Evolutionary conservation across 53 echinoderm and acorn worm species (phyloP), one percentile per base, ranked within the genome.

Genomic region (Stichopus horrens): DNA sequence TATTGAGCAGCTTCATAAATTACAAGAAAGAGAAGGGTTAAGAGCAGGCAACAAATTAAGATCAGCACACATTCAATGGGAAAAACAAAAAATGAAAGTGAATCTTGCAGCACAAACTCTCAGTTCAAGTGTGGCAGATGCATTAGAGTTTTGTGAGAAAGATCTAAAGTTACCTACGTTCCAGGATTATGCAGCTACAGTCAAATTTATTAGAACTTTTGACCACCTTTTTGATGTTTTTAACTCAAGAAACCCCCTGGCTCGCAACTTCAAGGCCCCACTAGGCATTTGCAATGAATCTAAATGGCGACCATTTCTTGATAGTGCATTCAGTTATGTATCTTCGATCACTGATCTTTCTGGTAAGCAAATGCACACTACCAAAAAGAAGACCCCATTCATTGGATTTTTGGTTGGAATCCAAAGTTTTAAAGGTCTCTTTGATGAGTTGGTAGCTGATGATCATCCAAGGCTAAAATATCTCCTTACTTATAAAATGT

Each of bases 91-190:
- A 54, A 94, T 94, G 92, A 94, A 94, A 52, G 92, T 94, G 1
- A 85, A 89, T 21, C 71, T 91, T 9, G 94, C 90, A 5, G 92
- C 88, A 51, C 90, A 94, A 22, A 85, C 88, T 14, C 51, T 94
- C 5, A 94, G 94, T 65, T 51, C 83, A 16, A 92, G 92, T 79
- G 94, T 94, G 6, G 90, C 92, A 73, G 94, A 94, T 86, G 94
- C 94, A 3, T 51, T 94, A 6, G 92, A 94, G 20, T 90, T 79
- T 74, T 81, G 86, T 56, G 58, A 59, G 14, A 52, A 75, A 57
- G 87, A 83, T 9, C 83, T 74, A 0, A 87, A 79, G 52, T 37
- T 91, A 56, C 71, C 91, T 7, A 23, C 84, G 9, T 94, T 94
- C 58, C 53, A 77, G 60, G 90, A 89, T 6, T 88, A 77, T 77